phyloP scores from a whole-genome alignment of 2,797 vertebrate species.

The Merluccius polli region DNA sequence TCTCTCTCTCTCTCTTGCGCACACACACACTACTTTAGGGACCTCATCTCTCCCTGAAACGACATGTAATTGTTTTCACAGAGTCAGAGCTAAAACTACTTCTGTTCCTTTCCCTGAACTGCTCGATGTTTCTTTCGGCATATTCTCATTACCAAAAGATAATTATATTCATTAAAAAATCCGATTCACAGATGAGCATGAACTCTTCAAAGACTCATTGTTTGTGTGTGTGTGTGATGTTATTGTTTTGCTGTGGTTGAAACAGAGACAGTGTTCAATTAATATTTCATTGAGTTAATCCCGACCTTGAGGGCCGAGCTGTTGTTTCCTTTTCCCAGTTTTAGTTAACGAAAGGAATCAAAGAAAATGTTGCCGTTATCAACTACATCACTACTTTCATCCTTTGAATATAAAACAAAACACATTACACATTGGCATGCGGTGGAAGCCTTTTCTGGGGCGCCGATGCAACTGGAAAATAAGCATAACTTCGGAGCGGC shows the following conservation, averaged over 20 bases:
- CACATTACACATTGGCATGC: background rate
- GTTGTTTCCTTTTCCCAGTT: slow-evolving; percentile 36
- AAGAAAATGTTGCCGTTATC: slow-evolving; percentile 35
- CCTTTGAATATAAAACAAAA: background rate
- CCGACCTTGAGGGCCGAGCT: slow-evolving; percentile 24
- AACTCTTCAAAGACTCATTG: slow-evolving; percentile 54
- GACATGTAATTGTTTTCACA: slow-evolving; percentile 61
- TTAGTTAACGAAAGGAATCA: slow-evolving; percentile 42
- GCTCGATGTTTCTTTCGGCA: slow-evolving; percentile 30
- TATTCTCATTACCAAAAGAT: slow-evolving; percentile 66
- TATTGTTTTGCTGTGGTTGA: slow-evolving; percentile 65
- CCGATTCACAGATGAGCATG: slow-evolving; percentile 56
- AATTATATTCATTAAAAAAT: slow-evolving; percentile 72
- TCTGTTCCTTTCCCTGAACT: slow-evolving; percentile 38
- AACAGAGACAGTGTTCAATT: slow-evolving; percentile 63
- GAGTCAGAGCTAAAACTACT: slow-evolving; percentile 58
- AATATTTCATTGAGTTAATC: slow-evolving; percentile 62
- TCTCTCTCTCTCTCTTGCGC: background rate
- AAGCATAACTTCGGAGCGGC: no score
- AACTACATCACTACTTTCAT: slow-evolving; percentile 23
- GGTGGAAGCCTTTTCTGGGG: background rate
- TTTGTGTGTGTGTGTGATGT: slow-evolving; percentile 25
- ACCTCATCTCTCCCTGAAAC: slow-evolving; percentile 51
- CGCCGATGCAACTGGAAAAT: background rate
- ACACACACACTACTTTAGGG: slow-evolving; percentile 25